Evolutionary conservation across 2,888 invertebrate species (phyloP).

Genomic region (Teleiodes luculella): DNA sequence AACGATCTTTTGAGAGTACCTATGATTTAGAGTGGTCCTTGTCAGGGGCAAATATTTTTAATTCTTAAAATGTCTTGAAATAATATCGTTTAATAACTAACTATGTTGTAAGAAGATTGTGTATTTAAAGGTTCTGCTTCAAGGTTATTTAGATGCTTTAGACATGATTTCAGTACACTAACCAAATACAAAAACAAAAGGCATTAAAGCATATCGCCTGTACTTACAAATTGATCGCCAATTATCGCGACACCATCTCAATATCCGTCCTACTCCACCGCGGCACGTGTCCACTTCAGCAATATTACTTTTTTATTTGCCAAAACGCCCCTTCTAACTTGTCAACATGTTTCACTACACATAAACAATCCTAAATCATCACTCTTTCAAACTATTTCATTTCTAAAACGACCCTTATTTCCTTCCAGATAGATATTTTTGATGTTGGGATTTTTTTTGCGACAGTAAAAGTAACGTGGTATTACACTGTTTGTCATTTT

Average conservation of each 20-base stretch:
- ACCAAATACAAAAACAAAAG: background rate
- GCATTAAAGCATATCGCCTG: background rate
- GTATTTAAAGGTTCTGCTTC: too few relatives aligned
- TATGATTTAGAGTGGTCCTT: too few relatives aligned
- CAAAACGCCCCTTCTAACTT: constrained; percentile 62
- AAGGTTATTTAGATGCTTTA: too few relatives aligned
- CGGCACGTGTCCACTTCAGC: constrained; percentile 57
- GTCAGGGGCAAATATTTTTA: too few relatives aligned
- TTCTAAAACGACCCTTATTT: background rate
- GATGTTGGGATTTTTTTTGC: background rate
- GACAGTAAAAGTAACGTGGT: constrained; percentile 30
- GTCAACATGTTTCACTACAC: constrained; percentile 66
- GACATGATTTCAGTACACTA: too few relatives aligned
- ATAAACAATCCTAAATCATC: constrained; percentile 18
- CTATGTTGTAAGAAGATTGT: too few relatives aligned
- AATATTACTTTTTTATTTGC: constrained; percentile 76
- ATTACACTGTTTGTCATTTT: constrained; percentile 46
- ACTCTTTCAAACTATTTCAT: background rate
- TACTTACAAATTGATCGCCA: constrained; percentile 56
- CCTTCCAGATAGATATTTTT: background rate
- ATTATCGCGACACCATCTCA: constrained; percentile 70
- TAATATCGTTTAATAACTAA: too few relatives aligned
- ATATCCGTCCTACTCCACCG: constrained; percentile 47
- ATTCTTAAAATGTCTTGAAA: too few relatives aligned
- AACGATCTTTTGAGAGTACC: too few relatives aligned